These are phyloP conservation scores for Cynocephalus volans DNA, from an alignment of 2,113 vertebrate genomes.

Conservation along the genomic window DNA sequence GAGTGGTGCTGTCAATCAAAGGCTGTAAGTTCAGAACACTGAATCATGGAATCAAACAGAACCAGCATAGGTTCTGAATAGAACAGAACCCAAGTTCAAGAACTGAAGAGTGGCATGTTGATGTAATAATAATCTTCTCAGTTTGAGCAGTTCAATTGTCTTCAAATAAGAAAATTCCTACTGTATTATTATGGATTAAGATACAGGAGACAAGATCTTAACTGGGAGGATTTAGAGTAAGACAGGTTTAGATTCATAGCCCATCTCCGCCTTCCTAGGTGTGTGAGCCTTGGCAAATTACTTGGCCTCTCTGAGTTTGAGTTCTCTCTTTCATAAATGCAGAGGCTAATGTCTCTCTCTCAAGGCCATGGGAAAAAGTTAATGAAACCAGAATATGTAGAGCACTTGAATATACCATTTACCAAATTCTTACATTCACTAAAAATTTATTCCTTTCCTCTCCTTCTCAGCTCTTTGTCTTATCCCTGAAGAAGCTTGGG, in stretches of 20 bases:
- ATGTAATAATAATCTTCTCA: neutral
- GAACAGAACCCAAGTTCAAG: neutral
- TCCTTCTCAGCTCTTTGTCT: conserved; percentile 1
- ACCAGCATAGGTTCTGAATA: neutral
- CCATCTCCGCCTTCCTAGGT: neutral
- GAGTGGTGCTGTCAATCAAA: neutral
- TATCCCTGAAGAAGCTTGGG: neutral
- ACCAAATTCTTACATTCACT: neutral
- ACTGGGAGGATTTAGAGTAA: neutral
- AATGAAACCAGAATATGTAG: neutral
- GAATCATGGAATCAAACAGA: neutral
- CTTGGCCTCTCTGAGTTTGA: neutral
- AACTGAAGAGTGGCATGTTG: neutral
- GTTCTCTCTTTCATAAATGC: neutral
- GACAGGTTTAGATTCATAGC: neutral
- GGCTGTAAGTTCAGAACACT: neutral
- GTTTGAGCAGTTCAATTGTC: neutral
- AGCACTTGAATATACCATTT: neutral
- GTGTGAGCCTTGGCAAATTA: neutral
- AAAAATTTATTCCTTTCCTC: neutral
- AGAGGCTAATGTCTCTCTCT: neutral
- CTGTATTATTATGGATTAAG: neutral
- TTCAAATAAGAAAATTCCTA: conserved; percentile 42
- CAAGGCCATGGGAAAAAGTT: neutral
- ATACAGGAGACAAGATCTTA: conserved; percentile 18